phyloP scores from a whole-genome alignment of 2,797 vertebrate genomes.

The Premnoplex brunnescens region DNA sequence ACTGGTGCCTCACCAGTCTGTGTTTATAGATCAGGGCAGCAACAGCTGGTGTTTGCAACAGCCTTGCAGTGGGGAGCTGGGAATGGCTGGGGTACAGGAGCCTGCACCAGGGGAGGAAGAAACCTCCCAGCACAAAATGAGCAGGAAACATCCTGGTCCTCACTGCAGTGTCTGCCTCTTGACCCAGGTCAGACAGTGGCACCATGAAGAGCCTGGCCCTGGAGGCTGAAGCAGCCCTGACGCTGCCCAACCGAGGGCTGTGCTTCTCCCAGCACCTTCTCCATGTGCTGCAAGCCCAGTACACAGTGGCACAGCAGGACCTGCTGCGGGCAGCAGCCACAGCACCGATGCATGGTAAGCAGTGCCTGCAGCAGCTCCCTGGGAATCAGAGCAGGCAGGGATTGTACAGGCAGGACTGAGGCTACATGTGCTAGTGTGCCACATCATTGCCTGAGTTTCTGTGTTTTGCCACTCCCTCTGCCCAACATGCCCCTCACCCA shows the following conservation, averaged over 20 bases:
- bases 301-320: slow-evolving; percentile 75
- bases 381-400: not conserved
- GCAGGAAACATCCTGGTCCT: not conserved
- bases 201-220: slow-evolving; percentile 29
- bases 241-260: not conserved
- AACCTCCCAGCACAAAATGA: rapidly evolving
- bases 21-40: not conserved
- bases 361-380: not conserved
- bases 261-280: slow-evolving; percentile 76
- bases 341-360: slow-evolving; percentile 82
- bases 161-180: not conserved
- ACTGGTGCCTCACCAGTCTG: not conserved
- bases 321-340: slow-evolving; percentile 84
- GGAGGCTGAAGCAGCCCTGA: not conserved
- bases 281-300: slow-evolving; percentile 78
- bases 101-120: rapidly evolving
- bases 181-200: slow-evolving; percentile 20
- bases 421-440: not conserved
- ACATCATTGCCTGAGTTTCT: not conserved
- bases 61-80: not conserved
- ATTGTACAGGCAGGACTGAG: not conserved
- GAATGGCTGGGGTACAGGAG: not conserved
- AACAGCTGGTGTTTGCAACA: not conserved
- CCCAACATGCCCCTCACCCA: not conserved
- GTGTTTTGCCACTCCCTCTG: not conserved